Evolutionary conservation across 2,888 invertebrate genomes (phyloP), one percentile per base, ranked within the genome.

Genomic region (Craniophora ligustri): DNA sequence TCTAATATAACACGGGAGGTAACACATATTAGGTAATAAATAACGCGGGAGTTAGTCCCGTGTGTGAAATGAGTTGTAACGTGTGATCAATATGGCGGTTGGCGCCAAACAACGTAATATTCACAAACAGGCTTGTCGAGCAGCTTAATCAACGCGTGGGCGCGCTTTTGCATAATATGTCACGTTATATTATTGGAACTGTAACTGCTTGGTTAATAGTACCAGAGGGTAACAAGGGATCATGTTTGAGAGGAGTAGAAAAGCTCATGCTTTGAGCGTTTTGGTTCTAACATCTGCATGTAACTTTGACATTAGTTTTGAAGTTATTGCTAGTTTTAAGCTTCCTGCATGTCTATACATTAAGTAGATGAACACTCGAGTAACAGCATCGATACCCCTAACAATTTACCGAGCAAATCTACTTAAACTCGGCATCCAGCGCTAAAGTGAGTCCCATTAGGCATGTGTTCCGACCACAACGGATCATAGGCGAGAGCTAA

Each of bases 81-180:
- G n/a, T 34, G 54, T 46, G 26, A 38, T 54, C 69, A 63, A 62
- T 46, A 63, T 42, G 39, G 45, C 42, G 38, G 15, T 36, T 23
- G 47, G 47, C 57, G 47, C 28, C 56, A 47, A 64, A 63, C 14
- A 19, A 15, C 34, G 21, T 16, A 30, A 63, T 55, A 41, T 38
- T 55, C 44, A 44, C 34, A 19, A 36, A 51, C 32, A 38, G 11
- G 32, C 8, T 18, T 36, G 35, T 44, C 34, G 41, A 71, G 56
- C 45, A 45, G 28, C 46, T 47, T 32, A 49, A 46, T 50, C 39
- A 47, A 31, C 16, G 62, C 39, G 49, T 39, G 26, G 26, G 61
- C 41, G 19, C 31, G 7, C 34, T 32, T 28, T 36, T 35, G 13
- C 34, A 45, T 28, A 47, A 45, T 28, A 44, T 30, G 39, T 66